Conservation (phyloP, 2,888 invertebrate species). For the Caenorhabditis afra region DNA sequence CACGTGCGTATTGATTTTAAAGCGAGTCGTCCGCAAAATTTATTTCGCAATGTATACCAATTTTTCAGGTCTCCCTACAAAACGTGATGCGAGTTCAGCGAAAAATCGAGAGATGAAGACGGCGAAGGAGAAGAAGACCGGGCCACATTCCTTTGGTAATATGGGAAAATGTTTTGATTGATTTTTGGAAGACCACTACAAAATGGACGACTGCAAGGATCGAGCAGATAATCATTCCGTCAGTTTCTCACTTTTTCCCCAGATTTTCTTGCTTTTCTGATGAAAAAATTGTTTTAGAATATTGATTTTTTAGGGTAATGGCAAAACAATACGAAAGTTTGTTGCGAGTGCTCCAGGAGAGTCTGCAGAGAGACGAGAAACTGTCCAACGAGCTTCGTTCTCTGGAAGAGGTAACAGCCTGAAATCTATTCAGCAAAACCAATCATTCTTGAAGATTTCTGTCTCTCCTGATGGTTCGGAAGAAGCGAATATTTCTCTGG, state of each 20-base stretch:
- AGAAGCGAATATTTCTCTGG: background rate
- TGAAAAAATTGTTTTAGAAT: background rate
- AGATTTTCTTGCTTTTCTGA: background rate
- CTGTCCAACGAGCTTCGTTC: background rate
- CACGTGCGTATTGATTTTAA: no score
- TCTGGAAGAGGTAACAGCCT: background rate
- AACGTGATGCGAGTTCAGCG: no score
- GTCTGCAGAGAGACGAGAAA: constrained; percentile 15
- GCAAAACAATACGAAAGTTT: constrained; percentile 3
- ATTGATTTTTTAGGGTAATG: background rate
- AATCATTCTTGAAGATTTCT: no score
- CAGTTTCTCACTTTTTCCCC: no score
- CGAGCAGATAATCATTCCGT: no score
- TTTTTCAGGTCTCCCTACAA: no score
- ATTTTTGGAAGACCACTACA: background rate
- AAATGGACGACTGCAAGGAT: background rate
- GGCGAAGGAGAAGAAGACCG: no score
- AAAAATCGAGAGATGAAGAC: no score
- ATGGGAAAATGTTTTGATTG: constrained; percentile 24
- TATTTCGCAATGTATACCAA: no score
- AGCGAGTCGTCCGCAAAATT: no score
- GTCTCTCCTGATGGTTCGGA: no score
- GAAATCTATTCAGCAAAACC: background rate
- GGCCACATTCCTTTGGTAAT: no score
- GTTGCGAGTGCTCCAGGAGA: constrained; percentile 1